Conservation (phyloP, 2,888 invertebrate genomes). For the Melanchra persicariae region DNA sequence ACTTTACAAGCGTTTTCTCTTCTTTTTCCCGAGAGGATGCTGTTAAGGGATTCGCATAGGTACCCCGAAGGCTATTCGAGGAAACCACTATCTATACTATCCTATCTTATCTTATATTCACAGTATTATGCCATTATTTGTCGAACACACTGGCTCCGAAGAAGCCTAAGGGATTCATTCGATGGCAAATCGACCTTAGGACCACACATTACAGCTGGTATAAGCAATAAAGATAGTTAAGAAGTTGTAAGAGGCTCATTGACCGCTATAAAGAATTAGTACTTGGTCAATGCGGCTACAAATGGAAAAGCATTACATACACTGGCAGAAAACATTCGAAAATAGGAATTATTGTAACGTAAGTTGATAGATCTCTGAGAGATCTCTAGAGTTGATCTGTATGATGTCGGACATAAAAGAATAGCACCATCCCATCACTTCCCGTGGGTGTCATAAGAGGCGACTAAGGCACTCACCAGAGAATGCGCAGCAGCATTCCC, state of each 20-base stretch:
- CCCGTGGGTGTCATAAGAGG: too few relatives aligned
- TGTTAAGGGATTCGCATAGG: slow-evolving; percentile 42
- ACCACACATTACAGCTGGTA: slow-evolving; percentile 19
- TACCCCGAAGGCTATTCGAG: slow-evolving; percentile 20
- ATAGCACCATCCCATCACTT: too few relatives aligned
- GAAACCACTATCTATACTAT: slow-evolving; percentile 5
- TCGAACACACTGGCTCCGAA: not conserved
- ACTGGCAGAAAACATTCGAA: slow-evolving; percentile 4
- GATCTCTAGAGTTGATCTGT: too few relatives aligned
- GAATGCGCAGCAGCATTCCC: too few relatives aligned
- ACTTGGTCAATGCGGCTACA: slow-evolving; percentile 6
- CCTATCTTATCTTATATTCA: slow-evolving; percentile 23
- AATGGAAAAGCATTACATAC: slow-evolving; percentile 20
- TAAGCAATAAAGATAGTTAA: slow-evolving; percentile 41
- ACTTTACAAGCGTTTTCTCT: slow-evolving; percentile 40
- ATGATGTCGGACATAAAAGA: too few relatives aligned
- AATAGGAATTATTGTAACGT: slow-evolving; percentile 10
- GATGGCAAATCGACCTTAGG: slow-evolving; percentile 14
- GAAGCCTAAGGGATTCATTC: slow-evolving; percentile 20
- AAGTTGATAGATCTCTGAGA: too few relatives aligned
- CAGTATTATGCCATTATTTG: slow-evolving; percentile 44
- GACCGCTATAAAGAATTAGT: slow-evolving; percentile 34
- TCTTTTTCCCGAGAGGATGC: slow-evolving; percentile 29
- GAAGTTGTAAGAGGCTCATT: slow-evolving; percentile 45
- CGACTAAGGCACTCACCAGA: too few relatives aligned